Evolutionary conservation across 2,113 vertebrate species (phyloP).

Genomic region (Lipophrys pholis): DNA sequence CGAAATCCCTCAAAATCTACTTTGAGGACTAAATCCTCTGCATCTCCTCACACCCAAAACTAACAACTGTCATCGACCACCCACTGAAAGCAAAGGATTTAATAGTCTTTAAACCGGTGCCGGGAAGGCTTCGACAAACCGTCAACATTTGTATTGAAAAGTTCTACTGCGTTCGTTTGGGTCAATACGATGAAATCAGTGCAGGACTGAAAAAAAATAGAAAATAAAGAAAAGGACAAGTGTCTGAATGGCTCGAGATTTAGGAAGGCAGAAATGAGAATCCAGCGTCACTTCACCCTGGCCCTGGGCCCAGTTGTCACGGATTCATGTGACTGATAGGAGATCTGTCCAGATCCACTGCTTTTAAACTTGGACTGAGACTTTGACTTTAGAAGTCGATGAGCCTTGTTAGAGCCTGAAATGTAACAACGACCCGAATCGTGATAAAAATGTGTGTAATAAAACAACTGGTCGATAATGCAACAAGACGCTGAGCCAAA

Average conservation of each 20-base stretch:
- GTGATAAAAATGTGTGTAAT: too few relatives aligned
- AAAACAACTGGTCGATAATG: too few relatives aligned
- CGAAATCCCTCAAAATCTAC: slow-evolving; percentile 74
- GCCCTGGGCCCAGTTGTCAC: slow-evolving; percentile 52
- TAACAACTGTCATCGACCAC: slow-evolving; percentile 63
- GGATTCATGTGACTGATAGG: slow-evolving; percentile 41
- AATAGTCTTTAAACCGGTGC: slow-evolving; percentile 39
- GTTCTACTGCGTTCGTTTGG: slow-evolving; percentile 14
- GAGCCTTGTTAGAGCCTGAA: too few relatives aligned
- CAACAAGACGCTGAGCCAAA: too few relatives aligned
- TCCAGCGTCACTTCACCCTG: slow-evolving; percentile 61
- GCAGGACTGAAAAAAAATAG: too few relatives aligned
- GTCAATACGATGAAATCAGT: background rate
- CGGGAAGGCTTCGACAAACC: slow-evolving; percentile 1
- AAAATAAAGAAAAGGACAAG: too few relatives aligned
- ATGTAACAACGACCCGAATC: too few relatives aligned
- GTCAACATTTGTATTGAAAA: slow-evolving; percentile 17
- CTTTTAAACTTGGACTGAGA: slow-evolving; percentile 33
- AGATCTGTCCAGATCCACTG: slow-evolving; percentile 64
- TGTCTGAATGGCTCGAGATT: too few relatives aligned
- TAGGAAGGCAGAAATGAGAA: slow-evolving; percentile 31
- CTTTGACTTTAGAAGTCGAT: slow-evolving; percentile 55
- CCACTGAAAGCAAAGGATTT: slow-evolving; percentile 49
- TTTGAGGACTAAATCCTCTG: slow-evolving; percentile 67
- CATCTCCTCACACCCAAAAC: slow-evolving; percentile 70